Conservation (phyloP, 2,113 vertebrate genomes). For the Charadrius vociferus region DNA sequence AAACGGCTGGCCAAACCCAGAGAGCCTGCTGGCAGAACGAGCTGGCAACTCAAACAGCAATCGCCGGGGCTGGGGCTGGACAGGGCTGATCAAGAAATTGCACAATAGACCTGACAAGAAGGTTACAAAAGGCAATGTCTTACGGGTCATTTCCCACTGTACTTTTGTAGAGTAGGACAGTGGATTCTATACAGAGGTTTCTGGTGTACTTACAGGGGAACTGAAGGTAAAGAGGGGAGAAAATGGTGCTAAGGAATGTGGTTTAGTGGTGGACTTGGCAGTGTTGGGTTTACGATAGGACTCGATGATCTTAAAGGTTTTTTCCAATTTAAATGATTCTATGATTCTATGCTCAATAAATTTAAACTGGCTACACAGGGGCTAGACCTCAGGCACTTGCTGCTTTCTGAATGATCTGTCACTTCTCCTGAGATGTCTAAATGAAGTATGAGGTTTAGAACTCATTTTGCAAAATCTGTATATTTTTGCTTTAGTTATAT, state of each 20-base stretch:
- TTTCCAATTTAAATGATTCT: neutral
- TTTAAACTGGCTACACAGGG: neutral
- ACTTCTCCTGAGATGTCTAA: neutral
- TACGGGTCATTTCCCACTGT: neutral
- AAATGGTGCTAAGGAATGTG: neutral
- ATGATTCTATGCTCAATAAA: neutral
- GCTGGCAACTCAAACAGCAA: neutral
- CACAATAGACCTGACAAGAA: neutral
- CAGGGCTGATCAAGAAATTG: neutral
- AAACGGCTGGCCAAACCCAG: neutral
- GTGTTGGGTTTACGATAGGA: neutral
- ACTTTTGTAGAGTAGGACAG: neutral
- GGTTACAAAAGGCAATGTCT: neutral
- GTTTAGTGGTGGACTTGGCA: neutral
- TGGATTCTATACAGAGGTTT: neutral
- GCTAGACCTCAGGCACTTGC: neutral
- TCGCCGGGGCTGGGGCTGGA: neutral
- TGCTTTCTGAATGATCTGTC: neutral
- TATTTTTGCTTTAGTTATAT: neutral
- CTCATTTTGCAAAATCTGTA: neutral
- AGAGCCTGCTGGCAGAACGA: neutral
- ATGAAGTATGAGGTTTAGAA: neutral
- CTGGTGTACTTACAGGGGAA: neutral
- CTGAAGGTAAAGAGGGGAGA: neutral
- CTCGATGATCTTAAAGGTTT: neutral